A percentile compares a stretch with the other conserved stretches of the same genome.
phyloP scores from a whole-genome alignment of 2,888 invertebrate genomes.

The Lasioglossum oenotherae region DNA sequence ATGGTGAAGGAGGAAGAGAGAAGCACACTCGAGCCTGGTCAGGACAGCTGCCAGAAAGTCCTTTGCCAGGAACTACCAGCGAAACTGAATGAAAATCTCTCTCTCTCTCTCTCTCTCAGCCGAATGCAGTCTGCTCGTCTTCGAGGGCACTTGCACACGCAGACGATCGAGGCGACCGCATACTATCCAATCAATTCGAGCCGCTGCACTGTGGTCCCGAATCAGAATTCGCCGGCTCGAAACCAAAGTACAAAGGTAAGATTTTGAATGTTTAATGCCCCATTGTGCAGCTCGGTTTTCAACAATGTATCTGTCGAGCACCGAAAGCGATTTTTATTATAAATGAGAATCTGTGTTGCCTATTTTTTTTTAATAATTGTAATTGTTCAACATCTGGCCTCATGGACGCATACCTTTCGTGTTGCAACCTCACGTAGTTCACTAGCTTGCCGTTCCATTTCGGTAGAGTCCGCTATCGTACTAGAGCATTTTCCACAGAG shows the following conservation, averaged over 20 bases:
- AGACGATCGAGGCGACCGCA: conserved; percentile 26
- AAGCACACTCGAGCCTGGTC: conserved; percentile 22
- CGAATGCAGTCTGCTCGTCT: conserved; percentile 18
- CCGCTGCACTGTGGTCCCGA: background rate
- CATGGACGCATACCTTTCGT: too few relatives aligned
- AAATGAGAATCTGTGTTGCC: too few relatives aligned
- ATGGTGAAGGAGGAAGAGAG: background rate
- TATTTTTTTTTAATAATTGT: too few relatives aligned
- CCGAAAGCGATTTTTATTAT: too few relatives aligned
- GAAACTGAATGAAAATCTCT: conserved; percentile 49
- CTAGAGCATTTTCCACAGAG: too few relatives aligned
- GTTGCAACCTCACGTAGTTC: too few relatives aligned
- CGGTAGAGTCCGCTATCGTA: too few relatives aligned
- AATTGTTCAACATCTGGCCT: too few relatives aligned
- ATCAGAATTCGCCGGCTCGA: background rate
- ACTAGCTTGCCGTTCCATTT: too few relatives aligned
- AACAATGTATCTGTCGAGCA: background rate
- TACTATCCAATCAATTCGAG: conserved; percentile 50
- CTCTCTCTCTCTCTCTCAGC: background rate
- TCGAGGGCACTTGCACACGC: conserved; percentile 11
- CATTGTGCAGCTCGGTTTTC: background rate
- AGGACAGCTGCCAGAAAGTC: conserved; percentile 48
- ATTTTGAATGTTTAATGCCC: background rate
- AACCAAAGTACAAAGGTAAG: background rate
- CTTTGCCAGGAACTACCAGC: conserved; percentile 45